Evolutionary conservation across 2,113 vertebrate species (phyloP).

Genomic region (Phodopus roborovskii): DNA sequence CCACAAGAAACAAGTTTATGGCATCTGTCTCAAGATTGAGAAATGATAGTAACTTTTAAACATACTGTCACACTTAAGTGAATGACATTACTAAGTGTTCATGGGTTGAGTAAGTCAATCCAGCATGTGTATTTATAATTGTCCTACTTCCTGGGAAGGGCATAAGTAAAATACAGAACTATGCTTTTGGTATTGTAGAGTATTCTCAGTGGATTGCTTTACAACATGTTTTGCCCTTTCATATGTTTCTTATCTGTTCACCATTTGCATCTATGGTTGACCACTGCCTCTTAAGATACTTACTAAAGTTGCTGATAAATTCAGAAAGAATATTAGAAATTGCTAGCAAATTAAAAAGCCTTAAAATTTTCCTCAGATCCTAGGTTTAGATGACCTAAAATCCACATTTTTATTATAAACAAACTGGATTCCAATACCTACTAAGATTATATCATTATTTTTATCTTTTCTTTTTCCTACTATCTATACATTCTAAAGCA

Average conservation of each 20-base stretch:
- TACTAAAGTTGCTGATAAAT: neutral
- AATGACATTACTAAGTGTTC: constrained; percentile 59
- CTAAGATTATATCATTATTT: neutral
- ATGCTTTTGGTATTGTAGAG: neutral
- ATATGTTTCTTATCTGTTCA: neutral
- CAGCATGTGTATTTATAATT: constrained; percentile 1
- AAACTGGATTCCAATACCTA: neutral
- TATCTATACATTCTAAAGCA: too few relatives aligned
- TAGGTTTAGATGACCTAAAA: neutral
- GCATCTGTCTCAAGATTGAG: constrained; percentile 57
- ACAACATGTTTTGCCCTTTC: neutral
- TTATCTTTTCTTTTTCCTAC: neutral
- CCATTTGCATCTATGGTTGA: too few relatives aligned
- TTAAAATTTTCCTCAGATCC: neutral
- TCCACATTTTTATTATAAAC: neutral
- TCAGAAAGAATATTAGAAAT: constrained; percentile 5
- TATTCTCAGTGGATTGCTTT: neutral
- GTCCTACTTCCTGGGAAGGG: constrained; percentile 3
- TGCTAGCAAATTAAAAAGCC: neutral
- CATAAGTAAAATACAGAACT: constrained; percentile 43
- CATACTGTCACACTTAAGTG: constrained; percentile 58
- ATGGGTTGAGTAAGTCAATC: constrained; percentile 61
- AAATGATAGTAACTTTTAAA: constrained; percentile 60
- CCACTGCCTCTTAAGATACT: neutral
- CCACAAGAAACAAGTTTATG: constrained; percentile 44